Evolutionary conservation across 1,140 invertebrate genomes (phyloP).

Genomic region (Papilio helenus): DNA sequence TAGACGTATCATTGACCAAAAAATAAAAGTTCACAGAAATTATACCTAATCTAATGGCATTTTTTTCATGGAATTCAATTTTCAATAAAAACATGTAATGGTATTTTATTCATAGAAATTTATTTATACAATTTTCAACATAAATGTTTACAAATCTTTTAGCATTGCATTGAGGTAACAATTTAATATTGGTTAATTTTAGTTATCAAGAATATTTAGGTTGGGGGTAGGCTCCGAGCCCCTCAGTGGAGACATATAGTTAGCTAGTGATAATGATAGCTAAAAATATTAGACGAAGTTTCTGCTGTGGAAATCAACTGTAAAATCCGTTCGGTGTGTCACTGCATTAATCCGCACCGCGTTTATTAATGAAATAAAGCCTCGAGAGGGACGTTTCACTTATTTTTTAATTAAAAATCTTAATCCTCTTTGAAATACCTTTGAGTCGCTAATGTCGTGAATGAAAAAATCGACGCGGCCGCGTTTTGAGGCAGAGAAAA

Average conservation of each 20-base stretch:
- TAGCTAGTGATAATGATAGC: too few relatives aligned
- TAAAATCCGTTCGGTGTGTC: not conserved
- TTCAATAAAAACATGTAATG: too few relatives aligned
- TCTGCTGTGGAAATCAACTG: not conserved
- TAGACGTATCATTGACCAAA: not conserved
- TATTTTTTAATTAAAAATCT: conserved; percentile 30
- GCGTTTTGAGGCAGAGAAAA: not conserved
- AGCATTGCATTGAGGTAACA: too few relatives aligned
- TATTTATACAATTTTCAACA: not conserved
- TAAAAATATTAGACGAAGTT: too few relatives aligned
- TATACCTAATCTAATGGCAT: not conserved
- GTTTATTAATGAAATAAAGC: conserved; percentile 11
- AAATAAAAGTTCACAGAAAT: not conserved
- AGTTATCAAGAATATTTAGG: too few relatives aligned
- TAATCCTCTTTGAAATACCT: conserved; percentile 30
- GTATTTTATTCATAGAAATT: not conserved
- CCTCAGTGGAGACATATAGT: too few relatives aligned
- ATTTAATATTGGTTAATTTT: too few relatives aligned
- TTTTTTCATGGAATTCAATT: too few relatives aligned
- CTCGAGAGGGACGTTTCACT: conserved; percentile 19
- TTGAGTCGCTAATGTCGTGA: conserved; percentile 8
- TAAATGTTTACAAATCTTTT: too few relatives aligned
- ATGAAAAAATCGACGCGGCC: not conserved
- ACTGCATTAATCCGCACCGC: not conserved
- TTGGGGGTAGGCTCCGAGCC: too few relatives aligned